Conservation (phyloP, 2,888 invertebrate species). For the Catocala fraxini region DNA sequence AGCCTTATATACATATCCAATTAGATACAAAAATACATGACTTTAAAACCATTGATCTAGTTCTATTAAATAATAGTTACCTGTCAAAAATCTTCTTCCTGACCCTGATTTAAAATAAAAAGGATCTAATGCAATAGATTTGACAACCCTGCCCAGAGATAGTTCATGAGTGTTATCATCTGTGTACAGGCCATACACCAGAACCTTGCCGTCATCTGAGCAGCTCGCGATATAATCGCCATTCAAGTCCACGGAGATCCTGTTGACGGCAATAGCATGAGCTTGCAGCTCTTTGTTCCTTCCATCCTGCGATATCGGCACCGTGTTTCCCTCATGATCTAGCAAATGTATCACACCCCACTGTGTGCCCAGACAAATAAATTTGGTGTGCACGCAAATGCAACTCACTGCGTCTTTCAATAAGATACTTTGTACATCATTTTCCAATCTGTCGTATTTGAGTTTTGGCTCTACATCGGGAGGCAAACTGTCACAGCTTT, state of each 20-base stretch:
- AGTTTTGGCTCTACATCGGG: constrained; percentile 93
- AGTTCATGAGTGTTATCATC: constrained; percentile 93
- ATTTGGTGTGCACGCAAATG: constrained; percentile 97
- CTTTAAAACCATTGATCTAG: neutral
- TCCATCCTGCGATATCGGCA: constrained; percentile 86
- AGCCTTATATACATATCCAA: too few relatives aligned
- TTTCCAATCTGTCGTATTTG: constrained; percentile 95
- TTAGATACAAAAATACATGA: neutral
- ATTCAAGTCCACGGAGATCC: constrained; percentile 96
- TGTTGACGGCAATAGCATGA: constrained; percentile 97
- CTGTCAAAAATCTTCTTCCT: constrained; percentile 94
- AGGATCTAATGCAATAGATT: constrained; percentile 95
- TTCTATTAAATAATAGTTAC: constrained; percentile 50
- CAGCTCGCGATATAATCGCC: constrained; percentile 98
- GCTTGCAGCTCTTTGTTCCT: constrained; percentile 91
- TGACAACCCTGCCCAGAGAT: constrained; percentile 93
- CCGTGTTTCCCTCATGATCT: constrained; percentile 96
- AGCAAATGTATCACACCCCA: constrained; percentile 96
- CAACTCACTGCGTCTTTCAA: constrained; percentile 95
- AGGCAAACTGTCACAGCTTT: constrained; percentile 79
- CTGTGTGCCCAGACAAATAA: constrained; percentile 96
- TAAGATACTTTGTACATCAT: constrained; percentile 95
- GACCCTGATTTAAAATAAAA: constrained; percentile 91
- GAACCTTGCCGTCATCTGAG: constrained; percentile 95
- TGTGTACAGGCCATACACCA: constrained; percentile 95